phyloP scores from a whole-genome alignment of 2,888 invertebrate genomes.

The Nephrocerus scutellatus region DNA sequence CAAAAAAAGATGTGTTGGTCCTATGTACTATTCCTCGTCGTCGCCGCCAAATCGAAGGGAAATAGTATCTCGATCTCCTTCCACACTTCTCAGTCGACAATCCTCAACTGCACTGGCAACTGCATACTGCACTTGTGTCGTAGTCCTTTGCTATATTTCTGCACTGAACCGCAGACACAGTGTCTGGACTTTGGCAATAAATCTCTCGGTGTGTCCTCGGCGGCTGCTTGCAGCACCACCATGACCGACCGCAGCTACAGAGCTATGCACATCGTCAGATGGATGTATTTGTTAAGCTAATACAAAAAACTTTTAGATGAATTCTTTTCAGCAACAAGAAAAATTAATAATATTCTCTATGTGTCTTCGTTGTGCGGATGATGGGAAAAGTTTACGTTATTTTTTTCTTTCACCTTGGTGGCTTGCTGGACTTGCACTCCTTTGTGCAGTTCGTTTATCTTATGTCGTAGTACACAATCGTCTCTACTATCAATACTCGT shows the following conservation, averaged over 20 bases:
- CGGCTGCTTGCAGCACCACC: conserved; percentile 7
- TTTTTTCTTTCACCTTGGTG: conserved; percentile 1
- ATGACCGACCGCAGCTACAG: neutral
- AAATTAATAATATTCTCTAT: conserved; percentile 32
- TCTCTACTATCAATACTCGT: too few species aligned
- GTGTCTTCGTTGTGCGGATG: conserved; percentile 30
- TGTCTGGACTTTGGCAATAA: conserved; percentile 28
- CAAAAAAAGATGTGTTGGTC: too few species aligned
- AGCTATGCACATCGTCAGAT: conserved; percentile 15
- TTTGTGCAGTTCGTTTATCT: too few species aligned
- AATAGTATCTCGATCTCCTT: conserved; percentile 24
- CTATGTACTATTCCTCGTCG: too few species aligned
- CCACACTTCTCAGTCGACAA: too few species aligned
- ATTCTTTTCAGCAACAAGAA: conserved; percentile 30
- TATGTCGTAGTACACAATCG: too few species aligned
- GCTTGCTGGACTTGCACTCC: neutral
- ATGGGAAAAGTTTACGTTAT: conserved; percentile 17
- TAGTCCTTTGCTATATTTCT: too few species aligned
- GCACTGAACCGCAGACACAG: conserved; percentile 27
- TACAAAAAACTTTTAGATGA: conserved; percentile 32
- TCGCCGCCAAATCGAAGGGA: too few species aligned
- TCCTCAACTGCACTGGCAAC: too few species aligned
- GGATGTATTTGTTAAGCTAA: conserved; percentile 31
- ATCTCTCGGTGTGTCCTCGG: conserved; percentile 25
- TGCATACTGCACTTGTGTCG: too few species aligned